Evolutionary conservation across 1,140 invertebrate genomes (phyloP).

Genomic region (Leptinotarsa undecemlineata): DNA sequence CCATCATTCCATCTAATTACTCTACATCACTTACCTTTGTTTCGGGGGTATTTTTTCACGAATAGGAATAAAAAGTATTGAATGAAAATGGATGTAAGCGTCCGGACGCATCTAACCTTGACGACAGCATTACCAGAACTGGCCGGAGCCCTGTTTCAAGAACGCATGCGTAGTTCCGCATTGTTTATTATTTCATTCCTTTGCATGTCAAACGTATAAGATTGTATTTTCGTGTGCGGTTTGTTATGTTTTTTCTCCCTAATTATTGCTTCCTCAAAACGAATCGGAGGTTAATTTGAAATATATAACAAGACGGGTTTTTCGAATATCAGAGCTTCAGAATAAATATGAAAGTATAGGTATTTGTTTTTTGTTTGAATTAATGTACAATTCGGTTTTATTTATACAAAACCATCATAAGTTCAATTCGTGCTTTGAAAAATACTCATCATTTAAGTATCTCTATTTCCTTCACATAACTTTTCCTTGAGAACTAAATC

Average conservation of each 20-base stretch:
- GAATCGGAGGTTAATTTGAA: not conserved
- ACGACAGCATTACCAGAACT: conserved; percentile 39
- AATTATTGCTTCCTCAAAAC: too few relatives aligned
- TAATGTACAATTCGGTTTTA: too few relatives aligned
- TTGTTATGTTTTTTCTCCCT: not conserved
- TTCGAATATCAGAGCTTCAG: too few relatives aligned
- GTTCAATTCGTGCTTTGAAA: too few relatives aligned
- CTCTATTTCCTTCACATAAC: too few relatives aligned
- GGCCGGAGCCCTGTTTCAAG: conserved; percentile 36
- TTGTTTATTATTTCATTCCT: conserved; percentile 46
- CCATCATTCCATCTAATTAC: not conserved
- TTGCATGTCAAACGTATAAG: conserved; percentile 29
- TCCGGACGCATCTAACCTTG: conserved; percentile 37
- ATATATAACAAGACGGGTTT: not conserved
- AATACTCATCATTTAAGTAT: too few relatives aligned
- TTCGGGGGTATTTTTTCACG: not conserved
- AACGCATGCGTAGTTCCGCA: conserved; percentile 42
- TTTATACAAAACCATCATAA: too few relatives aligned
- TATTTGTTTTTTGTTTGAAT: too few relatives aligned
- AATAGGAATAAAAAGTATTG: not conserved
- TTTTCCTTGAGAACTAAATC: too few relatives aligned
- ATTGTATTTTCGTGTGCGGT: conserved; percentile 12
- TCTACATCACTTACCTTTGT: not conserved
- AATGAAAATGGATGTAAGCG: conserved; percentile 23
- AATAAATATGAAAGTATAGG: too few relatives aligned